Percentiles rank a stretch among this genome's conserved stretches.
Conservation (phyloP, 1,140 invertebrate species). For the Drosophila gunungcola region DNA sequence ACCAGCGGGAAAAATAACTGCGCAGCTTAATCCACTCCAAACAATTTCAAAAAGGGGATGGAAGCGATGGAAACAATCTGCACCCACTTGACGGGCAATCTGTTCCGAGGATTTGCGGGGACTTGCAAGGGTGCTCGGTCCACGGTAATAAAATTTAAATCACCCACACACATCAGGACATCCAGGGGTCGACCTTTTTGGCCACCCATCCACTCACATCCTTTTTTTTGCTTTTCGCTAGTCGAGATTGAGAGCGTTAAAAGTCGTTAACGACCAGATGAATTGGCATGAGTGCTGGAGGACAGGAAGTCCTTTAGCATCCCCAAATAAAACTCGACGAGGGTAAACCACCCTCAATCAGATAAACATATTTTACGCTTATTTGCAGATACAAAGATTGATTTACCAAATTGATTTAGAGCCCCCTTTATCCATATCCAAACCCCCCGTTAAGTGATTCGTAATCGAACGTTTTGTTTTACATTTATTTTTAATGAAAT, state of each 20-base stretch:
- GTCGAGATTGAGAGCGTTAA: conserved; percentile 41
- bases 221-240: background rate
- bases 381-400: conserved; percentile 47
- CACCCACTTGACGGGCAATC: conserved; percentile 74
- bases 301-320: conserved; percentile 26
- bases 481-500: conserved; percentile 79
- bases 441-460: conserved; percentile 3
- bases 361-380: conserved; percentile 63
- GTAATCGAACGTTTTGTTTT: conserved; percentile 42
- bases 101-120: conserved; percentile 30
- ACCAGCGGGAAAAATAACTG: conserved; percentile 58
- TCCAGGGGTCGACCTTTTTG: conserved; percentile 13
- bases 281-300: background rate
- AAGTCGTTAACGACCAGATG: conserved; percentile 65
- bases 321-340: conserved; percentile 28
- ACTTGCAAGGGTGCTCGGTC: conserved; percentile 19
- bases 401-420: conserved; percentile 37
- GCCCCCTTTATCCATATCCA: background rate
- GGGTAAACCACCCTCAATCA: conserved; percentile 34
- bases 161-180: conserved; percentile 56
- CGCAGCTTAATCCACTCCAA: conserved; percentile 66
- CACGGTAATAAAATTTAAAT: conserved; percentile 83
- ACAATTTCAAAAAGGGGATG: background rate
- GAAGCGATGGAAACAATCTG: conserved; percentile 66
- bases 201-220: background rate